Evolutionary conservation across 2,888 invertebrate species (phyloP), one percentile per base, ranked within the genome.

Genomic region (Nemoura dubitans): DNA sequence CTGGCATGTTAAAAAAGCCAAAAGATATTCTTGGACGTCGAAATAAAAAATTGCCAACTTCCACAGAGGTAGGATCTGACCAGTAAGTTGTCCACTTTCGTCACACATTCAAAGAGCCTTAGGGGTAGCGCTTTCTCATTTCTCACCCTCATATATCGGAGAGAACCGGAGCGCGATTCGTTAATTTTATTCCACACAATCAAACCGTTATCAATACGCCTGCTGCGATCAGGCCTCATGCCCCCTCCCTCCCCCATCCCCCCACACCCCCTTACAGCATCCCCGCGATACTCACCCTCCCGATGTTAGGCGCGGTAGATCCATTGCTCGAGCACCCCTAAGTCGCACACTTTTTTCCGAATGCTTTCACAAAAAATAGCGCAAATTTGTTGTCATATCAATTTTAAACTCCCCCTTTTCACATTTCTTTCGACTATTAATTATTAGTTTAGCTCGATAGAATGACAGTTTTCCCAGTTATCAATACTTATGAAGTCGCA

Each of bases 361-460:
- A 27, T 26, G 26, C 26, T 78, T 78, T 27, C 81, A 36, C 78
- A 36, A 36, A 21, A 83, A 86, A 43, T 83, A 76, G 86, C 28
- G 77, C 76, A 83, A 84, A 86, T 86, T 77, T 86, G 86, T 86
- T 84, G 86, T 86, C 84, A 36, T 83, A 86, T 86, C 83, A 83
- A 83, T 83, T 86, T 78, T 78, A 26, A 27, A 78, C 25, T 28
- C 78, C 27, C 78, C 28, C 78, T 28, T 78, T 26, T 59, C 16
- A 21, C 21, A 59, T 59, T 59, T 59, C 14, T 59, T 59, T 7
- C 21, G 59, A 59, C 59, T 59, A 59, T 59, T 59, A 59, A 59
- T 59, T 59, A 59, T 59, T 16, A 59, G 59, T 59, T 59, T 59
- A 59, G 59, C 59, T 59, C 59, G 59, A 59, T 59, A 59, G 21